A percentile compares a stretch with the other conserved stretches of the same genome.
These are phyloP conservation scores for Ditula angustiorana DNA, from an alignment of 2,888 invertebrate genomes.

Conservation along the genomic window DNA sequence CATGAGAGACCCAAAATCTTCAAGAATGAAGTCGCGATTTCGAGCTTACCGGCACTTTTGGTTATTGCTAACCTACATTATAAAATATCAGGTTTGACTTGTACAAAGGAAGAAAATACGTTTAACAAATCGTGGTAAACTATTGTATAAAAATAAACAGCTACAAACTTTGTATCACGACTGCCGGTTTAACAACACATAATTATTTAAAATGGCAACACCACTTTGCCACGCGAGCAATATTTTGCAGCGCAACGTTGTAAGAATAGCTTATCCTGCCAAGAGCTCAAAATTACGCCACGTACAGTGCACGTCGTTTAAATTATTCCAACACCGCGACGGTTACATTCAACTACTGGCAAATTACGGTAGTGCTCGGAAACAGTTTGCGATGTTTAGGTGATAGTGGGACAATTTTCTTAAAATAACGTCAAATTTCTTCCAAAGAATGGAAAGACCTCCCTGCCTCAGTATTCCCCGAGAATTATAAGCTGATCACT, in stretches of 20 bases:
- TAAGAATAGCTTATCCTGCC: not conserved
- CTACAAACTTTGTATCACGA: not conserved
- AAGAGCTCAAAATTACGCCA: constrained; percentile 12
- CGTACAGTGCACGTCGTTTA: not conserved
- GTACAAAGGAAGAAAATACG: too few species aligned
- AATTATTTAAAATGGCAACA: constrained; percentile 3
- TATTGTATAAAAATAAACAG: not conserved
- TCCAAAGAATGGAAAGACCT: too few species aligned
- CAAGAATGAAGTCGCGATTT: too few species aligned
- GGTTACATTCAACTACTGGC: constrained; percentile 2
- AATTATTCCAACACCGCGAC: not conserved
- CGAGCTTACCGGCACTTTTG: too few species aligned
- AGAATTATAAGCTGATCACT: too few species aligned
- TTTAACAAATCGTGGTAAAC: not conserved
- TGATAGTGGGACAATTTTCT: not conserved
- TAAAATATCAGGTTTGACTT: too few species aligned
- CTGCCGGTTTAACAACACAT: not conserved
- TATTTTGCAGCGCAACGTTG: not conserved
- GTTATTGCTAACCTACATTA: too few species aligned
- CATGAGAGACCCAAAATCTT: too few species aligned
- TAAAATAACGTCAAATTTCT: too few species aligned
- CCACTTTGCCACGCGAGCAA: not conserved
- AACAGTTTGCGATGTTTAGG: constrained; percentile 25
- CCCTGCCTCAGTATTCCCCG: too few species aligned
- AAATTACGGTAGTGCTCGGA: constrained; percentile 19